These are phyloP conservation scores for Leucoraja erinaceus DNA, from an alignment of 2,113 vertebrate species.

Conservation along the genomic window DNA sequence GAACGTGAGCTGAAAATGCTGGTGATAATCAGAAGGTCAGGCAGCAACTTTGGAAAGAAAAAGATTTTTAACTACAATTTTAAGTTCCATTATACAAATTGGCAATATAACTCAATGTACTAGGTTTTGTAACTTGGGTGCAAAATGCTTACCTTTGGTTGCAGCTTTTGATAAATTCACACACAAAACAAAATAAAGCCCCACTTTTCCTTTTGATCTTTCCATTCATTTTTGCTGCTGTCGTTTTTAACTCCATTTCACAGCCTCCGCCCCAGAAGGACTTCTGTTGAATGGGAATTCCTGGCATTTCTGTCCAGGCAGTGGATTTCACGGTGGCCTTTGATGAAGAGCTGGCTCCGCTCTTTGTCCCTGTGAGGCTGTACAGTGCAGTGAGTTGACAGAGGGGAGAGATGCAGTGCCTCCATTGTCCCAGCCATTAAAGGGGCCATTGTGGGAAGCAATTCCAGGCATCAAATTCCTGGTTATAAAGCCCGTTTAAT, in stretches of 20 bases:
- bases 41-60: background rate
- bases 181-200: background rate
- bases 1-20: background rate
- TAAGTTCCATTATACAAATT: background rate
- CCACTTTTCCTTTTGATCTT: background rate
- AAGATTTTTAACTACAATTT: background rate
- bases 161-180: background rate
- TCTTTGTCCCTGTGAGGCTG: background rate
- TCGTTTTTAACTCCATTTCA: background rate
- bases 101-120: background rate
- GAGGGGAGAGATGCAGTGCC: background rate
- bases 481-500: background rate
- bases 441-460: background rate
- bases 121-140: background rate
- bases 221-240: background rate
- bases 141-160: background rate
- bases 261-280: too few species aligned
- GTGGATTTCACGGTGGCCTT: background rate
- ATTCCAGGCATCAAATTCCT: background rate
- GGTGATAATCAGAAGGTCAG: background rate
- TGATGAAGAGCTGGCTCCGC: background rate
- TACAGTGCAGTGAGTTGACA: slow-evolving; percentile 8
- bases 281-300: slow-evolving; percentile 8
- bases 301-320: slow-evolving; percentile 22
- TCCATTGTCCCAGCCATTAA: slow-evolving; percentile 14